A percentile compares a stretch with the other conserved stretches of the same genome.
phyloP scores from a whole-genome alignment of 1,140 invertebrate species.

The Drosophila erecta region DNA sequence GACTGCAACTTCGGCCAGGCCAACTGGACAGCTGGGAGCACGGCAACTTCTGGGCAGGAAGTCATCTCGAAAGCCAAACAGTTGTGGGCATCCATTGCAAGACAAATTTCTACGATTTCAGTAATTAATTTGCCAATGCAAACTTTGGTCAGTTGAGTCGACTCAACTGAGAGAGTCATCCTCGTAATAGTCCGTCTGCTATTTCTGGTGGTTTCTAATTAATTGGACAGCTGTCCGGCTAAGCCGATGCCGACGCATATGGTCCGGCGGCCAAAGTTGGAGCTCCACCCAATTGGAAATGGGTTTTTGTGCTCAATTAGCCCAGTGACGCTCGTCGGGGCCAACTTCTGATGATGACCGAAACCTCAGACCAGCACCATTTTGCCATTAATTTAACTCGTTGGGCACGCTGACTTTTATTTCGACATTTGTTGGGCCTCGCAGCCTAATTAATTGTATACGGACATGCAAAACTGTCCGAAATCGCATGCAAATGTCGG shows the following conservation, averaged over 20 bases:
- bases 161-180: constrained; percentile 33
- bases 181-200: constrained; percentile 59
- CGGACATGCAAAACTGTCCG: constrained; percentile 73
- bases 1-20: constrained; percentile 16
- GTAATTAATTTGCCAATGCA: constrained; percentile 82
- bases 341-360: constrained; percentile 58
- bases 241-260: constrained; percentile 60
- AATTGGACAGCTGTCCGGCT: constrained; percentile 70
- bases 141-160: constrained; percentile 56
- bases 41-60: constrained; percentile 50
- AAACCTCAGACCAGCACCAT: constrained; percentile 37
- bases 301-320: constrained; percentile 69
- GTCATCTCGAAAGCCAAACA: constrained; percentile 77
- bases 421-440: constrained; percentile 63
- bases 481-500: constrained; percentile 49
- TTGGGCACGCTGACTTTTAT: constrained; percentile 62
- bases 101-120: constrained; percentile 82
- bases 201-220: constrained; percentile 69
- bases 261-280: constrained; percentile 43
- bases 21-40: constrained; percentile 8
- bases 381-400: constrained; percentile 55
- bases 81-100: constrained; percentile 55
- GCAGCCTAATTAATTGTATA: constrained; percentile 72
- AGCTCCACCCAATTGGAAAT: constrained; percentile 43
- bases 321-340: constrained; percentile 32